These are phyloP conservation scores for Drosophila tropicalis DNA, from an alignment of 1,140 invertebrate genomes.

Conservation along the genomic window DNA sequence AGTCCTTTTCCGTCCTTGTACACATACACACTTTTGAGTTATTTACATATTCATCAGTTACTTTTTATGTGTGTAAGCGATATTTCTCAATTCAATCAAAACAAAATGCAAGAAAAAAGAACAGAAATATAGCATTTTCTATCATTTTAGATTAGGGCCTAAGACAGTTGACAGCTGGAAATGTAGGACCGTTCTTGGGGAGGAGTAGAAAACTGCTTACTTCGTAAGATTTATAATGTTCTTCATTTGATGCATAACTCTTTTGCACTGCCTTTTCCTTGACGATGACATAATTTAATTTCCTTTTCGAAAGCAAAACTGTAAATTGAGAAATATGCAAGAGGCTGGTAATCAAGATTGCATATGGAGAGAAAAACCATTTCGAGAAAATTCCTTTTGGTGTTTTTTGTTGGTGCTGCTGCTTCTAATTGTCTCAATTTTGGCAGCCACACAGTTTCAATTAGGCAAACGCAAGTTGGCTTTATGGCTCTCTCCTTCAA, in stretches of 20 bases:
- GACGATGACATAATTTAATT: constrained; percentile 7
- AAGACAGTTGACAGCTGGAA: neutral
- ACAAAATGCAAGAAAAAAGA: neutral
- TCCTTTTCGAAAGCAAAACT: constrained; percentile 50
- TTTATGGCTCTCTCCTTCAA: neutral
- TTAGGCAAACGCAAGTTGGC: constrained; percentile 58
- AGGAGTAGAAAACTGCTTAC: neutral
- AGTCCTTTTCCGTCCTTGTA: no score
- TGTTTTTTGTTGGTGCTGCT: constrained; percentile 9
- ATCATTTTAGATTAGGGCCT: constrained; percentile 1
- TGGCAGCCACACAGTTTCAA: constrained; percentile 74
- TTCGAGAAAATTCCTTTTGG: constrained; percentile 18
- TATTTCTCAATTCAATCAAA: neutral
- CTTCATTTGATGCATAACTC: constrained; percentile 3
- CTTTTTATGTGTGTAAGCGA: neutral
- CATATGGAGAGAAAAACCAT: constrained; percentile 15
- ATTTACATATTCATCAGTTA: neutral
- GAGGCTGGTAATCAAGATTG: constrained; percentile 60
- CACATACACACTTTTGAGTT: neutral
- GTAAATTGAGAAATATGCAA: constrained; percentile 72
- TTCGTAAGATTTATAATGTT: constrained; percentile 7
- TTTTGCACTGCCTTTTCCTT: constrained; percentile 1
- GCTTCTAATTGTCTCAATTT: constrained; percentile 70
- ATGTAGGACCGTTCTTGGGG: neutral
- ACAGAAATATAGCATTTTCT: neutral